Evolutionary conservation across 2,888 invertebrate genomes (phyloP), one percentile per base, ranked within the genome.

Genomic region (Campaea margaritaria): DNA sequence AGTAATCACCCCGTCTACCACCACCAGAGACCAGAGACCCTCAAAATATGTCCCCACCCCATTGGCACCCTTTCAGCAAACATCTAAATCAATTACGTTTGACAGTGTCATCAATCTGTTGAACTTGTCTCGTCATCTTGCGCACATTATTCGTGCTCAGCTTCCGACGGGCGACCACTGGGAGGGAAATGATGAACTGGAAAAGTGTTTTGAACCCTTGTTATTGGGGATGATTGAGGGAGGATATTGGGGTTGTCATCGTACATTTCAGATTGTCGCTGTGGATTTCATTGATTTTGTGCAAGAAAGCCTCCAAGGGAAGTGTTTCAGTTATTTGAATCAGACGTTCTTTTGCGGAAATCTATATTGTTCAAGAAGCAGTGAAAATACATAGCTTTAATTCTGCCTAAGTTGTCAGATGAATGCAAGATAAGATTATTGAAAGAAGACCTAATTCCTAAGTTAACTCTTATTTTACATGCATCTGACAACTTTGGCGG

Each of bases 81-180:
- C 79, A 84, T 76, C 79, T 77, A 70, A 85, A 85, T 85, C 85
- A 82, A 83, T 85, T 85, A 81, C 67, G 62, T 59, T 31, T 69
- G 70, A 67, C 62, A 64, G 59, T 67, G 70, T 73, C 81, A 88
- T 89, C 86, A 86, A 85, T 85, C 83, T 79, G 70, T 49, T 48
- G 41, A 70, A 78, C 80, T 50, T 68, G 78, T 69, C 72, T 62
- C 64, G 84, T 87, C 87, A 87, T 76, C 65, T 65, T 45, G 52
- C 49, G 71, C 61, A 84, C 84, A 87, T 87, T 86, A 88, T 81
- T 85, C 76, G 73, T 76, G 67, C 66, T 64, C 58, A 64, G 70
- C 74, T 83, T 83, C 80, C 81, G 79, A 77, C 82, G 74, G 68
- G 58, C 68, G 63, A 60, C 61, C 53, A 46, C 21, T 48, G 47